Evolutionary conservation across 2,888 invertebrate species (phyloP).

Genomic region (Slavum lentiscoides): DNA sequence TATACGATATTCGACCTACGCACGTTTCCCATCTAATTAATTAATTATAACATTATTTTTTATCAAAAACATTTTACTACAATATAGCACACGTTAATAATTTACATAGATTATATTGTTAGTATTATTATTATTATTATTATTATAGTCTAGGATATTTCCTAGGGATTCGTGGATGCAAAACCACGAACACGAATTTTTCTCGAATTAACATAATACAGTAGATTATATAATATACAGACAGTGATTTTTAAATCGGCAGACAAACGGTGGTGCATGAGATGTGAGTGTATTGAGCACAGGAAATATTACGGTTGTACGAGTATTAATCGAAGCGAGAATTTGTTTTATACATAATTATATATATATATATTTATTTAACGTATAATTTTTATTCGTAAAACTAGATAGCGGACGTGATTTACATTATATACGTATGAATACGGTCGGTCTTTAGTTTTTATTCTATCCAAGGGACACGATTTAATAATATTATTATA

Average conservation of each 20-base stretch:
- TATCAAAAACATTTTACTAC: constrained; percentile 38
- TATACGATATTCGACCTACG: constrained; percentile 33
- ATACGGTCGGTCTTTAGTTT: constrained; percentile 6
- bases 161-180: constrained; percentile 4
- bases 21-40: constrained; percentile 26
- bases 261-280: constrained; percentile 17
- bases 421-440: not conserved
- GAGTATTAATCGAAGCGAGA: constrained; percentile 34
- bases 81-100: constrained; percentile 35
- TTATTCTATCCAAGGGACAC: not conserved
- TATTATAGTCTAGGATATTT: not conserved
- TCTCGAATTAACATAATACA: not conserved
- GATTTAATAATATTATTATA: not conserved
- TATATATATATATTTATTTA: not conserved
- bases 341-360: no score
- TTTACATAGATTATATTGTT: constrained; percentile 35
- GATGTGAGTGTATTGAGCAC: constrained; percentile 51
- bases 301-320: constrained; percentile 43
- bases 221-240: not conserved
- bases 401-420: constrained; percentile 4
- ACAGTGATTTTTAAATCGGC: constrained; percentile 30
- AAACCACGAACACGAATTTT: constrained; percentile 19
- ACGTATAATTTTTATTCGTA: not conserved
- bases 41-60: not conserved
- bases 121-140: not conserved